Percentiles rank a stretch among this genome's conserved stretches.
Conservation (phyloP, 2,113 vertebrate genomes). For the Gymnobelideus leadbeateri region DNA sequence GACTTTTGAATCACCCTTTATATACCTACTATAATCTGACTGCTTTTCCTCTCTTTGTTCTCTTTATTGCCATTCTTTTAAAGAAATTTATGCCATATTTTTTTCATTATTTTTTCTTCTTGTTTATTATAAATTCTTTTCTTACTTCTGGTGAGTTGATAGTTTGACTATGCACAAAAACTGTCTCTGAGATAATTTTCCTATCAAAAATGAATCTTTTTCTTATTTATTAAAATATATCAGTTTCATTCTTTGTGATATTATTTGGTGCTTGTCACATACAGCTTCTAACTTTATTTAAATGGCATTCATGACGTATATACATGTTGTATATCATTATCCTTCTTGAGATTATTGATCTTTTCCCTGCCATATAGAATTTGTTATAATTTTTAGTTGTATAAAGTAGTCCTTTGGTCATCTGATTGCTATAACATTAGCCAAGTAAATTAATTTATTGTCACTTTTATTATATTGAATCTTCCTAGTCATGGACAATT, state of each 20-base stretch:
- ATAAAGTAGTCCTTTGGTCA: not conserved
- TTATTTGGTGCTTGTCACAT: not conserved
- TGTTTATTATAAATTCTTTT: not conserved
- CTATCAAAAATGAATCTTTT: not conserved
- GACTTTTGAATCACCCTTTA: not conserved
- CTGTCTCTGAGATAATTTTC: not conserved
- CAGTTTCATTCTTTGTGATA: not conserved
- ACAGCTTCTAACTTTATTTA: not conserved
- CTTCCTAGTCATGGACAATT: not conserved
- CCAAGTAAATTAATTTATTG: not conserved
- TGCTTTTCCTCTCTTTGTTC: not conserved
- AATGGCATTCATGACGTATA: not conserved
- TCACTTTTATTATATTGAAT: not conserved
- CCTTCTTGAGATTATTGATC: not conserved
- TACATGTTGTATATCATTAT: not conserved
- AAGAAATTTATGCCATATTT: not conserved
- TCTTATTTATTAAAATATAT: not conserved
- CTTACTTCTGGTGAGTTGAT: not conserved
- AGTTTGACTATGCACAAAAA: not conserved
- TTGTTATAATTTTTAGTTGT: not conserved
- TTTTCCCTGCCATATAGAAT: not conserved
- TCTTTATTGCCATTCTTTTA: not conserved
- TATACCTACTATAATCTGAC: not conserved
- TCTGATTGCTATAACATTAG: not conserved
- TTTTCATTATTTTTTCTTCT: not conserved